These are phyloP conservation scores for Misgurnus anguillicaudatus DNA, from an alignment of 2,113 vertebrate genomes.

Conservation along the genomic window DNA sequence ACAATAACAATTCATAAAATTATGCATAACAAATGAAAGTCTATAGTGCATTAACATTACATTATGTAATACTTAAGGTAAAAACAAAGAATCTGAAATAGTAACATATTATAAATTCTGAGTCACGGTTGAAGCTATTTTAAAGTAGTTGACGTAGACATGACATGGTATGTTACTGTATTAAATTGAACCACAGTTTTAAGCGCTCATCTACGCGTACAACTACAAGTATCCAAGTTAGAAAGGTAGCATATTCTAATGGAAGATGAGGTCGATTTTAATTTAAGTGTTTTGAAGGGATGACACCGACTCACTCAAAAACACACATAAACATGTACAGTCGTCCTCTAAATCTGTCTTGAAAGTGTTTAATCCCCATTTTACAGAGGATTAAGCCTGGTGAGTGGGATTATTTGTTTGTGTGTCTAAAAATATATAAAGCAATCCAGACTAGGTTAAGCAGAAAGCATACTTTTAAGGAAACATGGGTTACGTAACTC, in stretches of 20 bases:
- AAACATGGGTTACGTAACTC: not conserved
- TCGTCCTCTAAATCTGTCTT: slow-evolving; percentile 2
- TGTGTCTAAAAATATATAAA: not conserved
- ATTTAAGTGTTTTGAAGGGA: not conserved
- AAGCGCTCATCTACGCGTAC: too few relatives aligned
- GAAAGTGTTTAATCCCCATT: slow-evolving; percentile 5
- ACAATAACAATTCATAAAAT: too few relatives aligned
- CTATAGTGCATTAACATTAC: too few relatives aligned
- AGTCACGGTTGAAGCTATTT: too few relatives aligned
- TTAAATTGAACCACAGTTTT: too few relatives aligned
- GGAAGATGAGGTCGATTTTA: not conserved
- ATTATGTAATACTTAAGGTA: too few relatives aligned
- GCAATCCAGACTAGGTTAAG: not conserved
- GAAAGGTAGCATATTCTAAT: not conserved
- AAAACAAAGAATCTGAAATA: too few relatives aligned
- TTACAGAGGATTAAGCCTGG: slow-evolving; percentile 15
- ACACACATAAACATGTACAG: slow-evolving; percentile 4
- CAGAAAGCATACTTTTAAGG: not conserved
- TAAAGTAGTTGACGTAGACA: too few relatives aligned
- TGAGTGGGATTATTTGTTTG: not conserved
- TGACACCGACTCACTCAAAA: not conserved
- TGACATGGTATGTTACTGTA: too few relatives aligned
- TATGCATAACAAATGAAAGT: too few relatives aligned
- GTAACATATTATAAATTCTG: too few relatives aligned
- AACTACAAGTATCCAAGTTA: not conserved